Evolutionary conservation across 2,113 vertebrate genomes (phyloP), one percentile per base, ranked within the genome.

Genomic region (Anhinga rufa): DNA sequence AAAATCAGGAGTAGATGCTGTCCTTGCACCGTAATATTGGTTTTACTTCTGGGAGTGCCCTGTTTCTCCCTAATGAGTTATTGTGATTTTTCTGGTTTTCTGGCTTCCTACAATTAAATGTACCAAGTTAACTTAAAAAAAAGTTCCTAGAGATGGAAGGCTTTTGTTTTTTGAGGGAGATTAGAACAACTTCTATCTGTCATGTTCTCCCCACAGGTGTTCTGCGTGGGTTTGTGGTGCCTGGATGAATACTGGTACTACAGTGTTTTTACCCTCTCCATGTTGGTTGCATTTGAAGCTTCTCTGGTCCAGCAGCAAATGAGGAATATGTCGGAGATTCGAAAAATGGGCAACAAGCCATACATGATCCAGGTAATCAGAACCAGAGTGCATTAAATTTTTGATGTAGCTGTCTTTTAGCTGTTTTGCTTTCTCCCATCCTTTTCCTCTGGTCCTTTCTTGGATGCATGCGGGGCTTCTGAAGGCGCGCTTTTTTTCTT

Each of bases 211-310:
- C 5, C 18, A 7, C 95, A 99, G 99, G 99, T 99, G 62, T 99
- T 99, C 89, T 99, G 99, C 11, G 99, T 99, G 86, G 99, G 99
- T 5, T 90, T 99, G 36, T 99, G 99, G 99, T 99, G 99, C 96
- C 96, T 99, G 94, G 99, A 99, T 2, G 99, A 99, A 72, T 99
- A 99, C 69, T 99, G 99, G 99, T 99, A 99, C 93, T 99, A 99
- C 98, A 99, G 99, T 0, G 98, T 99, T 60, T 99, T 99, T 96
- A 99, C 99, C 1, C 98, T 99, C 12, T 99, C 99, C 97, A 99
- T 99, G 99, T 92, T 99, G 79, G 99, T 99, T 90, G 99, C 99
- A 0, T 99, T 99, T 4, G 99, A 99, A 94, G 99, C 99, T 2
- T 99, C 99, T 2, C 97, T 99, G 80, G 99, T 99, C 49, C 99